phyloP scores from a whole-genome alignment of 2,113 vertebrate species.

The Camelus bactrianus region DNA sequence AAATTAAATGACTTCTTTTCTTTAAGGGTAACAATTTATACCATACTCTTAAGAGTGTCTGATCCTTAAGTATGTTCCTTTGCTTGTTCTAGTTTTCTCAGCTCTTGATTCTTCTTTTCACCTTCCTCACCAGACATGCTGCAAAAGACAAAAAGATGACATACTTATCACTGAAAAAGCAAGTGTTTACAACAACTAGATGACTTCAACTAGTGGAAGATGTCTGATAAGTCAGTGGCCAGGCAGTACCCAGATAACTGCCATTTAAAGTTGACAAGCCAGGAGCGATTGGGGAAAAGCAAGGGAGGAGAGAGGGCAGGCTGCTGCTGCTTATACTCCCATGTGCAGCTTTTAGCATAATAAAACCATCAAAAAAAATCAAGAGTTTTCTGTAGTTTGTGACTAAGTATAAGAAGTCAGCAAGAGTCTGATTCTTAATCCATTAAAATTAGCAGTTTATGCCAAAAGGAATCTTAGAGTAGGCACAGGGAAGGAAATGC shows the following conservation, averaged over 20 bases:
- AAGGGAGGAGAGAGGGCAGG: not conserved
- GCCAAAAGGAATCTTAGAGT: constrained; percentile 61
- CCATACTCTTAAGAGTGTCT: not conserved
- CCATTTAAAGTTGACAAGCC: not conserved
- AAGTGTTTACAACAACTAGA: constrained; percentile 5
- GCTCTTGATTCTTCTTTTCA: not conserved
- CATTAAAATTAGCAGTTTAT: constrained; percentile 44
- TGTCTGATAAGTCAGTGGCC: constrained; percentile 15
- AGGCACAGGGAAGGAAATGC: constrained; percentile 65
- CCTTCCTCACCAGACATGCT: not conserved
- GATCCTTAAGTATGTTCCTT: not conserved
- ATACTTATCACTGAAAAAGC: constrained; percentile 38
- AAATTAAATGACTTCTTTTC: constrained; percentile 42
- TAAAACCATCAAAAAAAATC: not conserved
- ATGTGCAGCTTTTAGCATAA: constrained; percentile 1
- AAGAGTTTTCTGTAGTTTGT: constrained; percentile 22
- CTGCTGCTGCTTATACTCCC: not conserved
- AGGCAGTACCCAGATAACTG: constrained; percentile 12
- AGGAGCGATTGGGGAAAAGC: not conserved
- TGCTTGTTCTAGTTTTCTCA: not conserved
- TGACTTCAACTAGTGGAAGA: not conserved
- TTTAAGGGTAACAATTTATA: constrained; percentile 11
- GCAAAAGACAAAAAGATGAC: not conserved
- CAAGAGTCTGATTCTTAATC: constrained; percentile 57
- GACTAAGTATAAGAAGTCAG: constrained; percentile 54